Conservation (phyloP, 2,888 invertebrate genomes). For the Actias luna region DNA sequence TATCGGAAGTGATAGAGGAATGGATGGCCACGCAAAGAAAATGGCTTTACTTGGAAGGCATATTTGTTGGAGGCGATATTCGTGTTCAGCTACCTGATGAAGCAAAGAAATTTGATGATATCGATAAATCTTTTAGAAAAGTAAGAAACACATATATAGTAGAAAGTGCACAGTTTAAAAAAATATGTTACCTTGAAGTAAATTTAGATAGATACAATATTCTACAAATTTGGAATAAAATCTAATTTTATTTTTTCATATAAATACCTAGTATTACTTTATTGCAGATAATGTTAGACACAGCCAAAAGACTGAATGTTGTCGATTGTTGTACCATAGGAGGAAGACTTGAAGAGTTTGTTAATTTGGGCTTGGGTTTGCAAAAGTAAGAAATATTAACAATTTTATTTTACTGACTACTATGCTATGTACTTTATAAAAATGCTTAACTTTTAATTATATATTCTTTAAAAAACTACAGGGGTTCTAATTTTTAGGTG, state of each 20-base stretch:
- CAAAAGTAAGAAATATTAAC: conserved; percentile 81
- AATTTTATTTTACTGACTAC: not conserved
- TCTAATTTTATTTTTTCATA: too few relatives aligned
- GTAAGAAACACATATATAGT: conserved; percentile 52
- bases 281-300: conserved; percentile 90
- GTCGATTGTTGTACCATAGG: conserved; percentile 88
- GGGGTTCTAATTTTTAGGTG: conserved; percentile 69
- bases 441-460: not conserved
- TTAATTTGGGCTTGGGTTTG: conserved; percentile 86
- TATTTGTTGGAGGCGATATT: conserved; percentile 95
- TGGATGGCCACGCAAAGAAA: conserved; percentile 94
- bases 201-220: not conserved
- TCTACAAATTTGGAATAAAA: not conserved
- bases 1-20: conserved; percentile 93
- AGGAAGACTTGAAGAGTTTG: conserved; percentile 89
- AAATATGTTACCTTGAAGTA: not conserved
- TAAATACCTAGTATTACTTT: not conserved
- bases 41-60: conserved; percentile 96
- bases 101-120: conserved; percentile 94
- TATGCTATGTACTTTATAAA: not conserved
- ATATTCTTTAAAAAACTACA: not conserved
- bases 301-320: conserved; percentile 89
- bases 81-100: conserved; percentile 93
- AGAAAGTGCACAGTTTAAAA: not conserved
- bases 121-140: conserved; percentile 90